A percentile compares a stretch with the other conserved stretches of the same genome.
These are phyloP conservation scores for Gobiocypris rarus DNA, from an alignment of 2,113 vertebrate species.

Conservation along the genomic window DNA sequence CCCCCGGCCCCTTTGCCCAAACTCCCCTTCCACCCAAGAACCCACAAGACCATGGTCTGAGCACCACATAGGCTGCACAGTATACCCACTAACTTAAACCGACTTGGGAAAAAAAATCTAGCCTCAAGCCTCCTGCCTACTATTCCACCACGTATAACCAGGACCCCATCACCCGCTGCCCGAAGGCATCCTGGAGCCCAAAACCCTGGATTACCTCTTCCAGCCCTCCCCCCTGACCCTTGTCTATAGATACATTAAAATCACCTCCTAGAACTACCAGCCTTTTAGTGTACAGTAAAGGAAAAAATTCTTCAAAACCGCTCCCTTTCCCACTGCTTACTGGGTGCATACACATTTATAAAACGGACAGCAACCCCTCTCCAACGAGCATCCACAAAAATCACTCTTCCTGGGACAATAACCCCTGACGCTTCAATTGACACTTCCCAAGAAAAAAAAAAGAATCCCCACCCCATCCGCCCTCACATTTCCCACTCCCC, in stretches of 20 bases:
- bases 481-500: not conserved
- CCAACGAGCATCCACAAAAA: not conserved
- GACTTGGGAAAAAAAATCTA: not conserved
- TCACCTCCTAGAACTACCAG: not conserved
- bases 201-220: not conserved
- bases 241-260: not conserved
- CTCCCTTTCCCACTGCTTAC: not conserved
- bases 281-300: not conserved
- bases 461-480: conserved; percentile 18
- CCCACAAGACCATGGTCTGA: not conserved
- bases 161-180: not conserved
- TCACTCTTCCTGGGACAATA: not conserved
- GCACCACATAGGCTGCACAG: not conserved
- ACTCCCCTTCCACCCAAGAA: not conserved
- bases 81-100: not conserved
- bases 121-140: not conserved
- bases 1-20: not conserved
- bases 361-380: not conserved
- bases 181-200: not conserved
- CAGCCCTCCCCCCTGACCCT: not conserved
- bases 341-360: not conserved
- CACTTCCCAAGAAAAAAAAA: not conserved
- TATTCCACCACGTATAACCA: not conserved
- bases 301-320: not conserved
- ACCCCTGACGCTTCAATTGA: not conserved